Evolutionary conservation across 2,888 invertebrate genomes (phyloP).

Genomic region (Acanthococcus lagerstroemiae): DNA sequence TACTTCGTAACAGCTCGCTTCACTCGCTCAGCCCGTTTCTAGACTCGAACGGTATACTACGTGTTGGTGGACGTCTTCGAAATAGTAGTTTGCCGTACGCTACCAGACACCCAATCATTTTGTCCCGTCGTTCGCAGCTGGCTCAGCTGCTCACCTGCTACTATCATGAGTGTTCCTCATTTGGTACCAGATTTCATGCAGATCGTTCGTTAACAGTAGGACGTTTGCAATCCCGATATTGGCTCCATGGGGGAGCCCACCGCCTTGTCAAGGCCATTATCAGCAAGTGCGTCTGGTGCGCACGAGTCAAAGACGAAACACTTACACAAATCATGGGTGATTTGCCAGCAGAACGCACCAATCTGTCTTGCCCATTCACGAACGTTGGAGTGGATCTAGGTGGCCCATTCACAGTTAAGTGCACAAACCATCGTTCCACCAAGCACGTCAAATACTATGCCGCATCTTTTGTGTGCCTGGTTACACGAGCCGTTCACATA

Average conservation of each 20-base stretch:
- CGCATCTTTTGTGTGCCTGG: constrained; percentile 18
- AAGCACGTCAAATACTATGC: constrained; percentile 6
- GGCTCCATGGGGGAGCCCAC: background rate
- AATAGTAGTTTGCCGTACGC: too few species aligned
- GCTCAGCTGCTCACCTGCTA: too few species aligned
- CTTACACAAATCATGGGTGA: too few species aligned
- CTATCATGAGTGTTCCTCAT: too few species aligned
- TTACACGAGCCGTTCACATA: constrained; percentile 36
- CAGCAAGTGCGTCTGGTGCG: constrained; percentile 11
- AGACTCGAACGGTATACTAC: too few species aligned
- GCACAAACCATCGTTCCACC: background rate
- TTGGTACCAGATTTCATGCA: constrained; percentile 4
- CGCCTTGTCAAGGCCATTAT: background rate
- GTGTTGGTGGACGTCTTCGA: too few species aligned
- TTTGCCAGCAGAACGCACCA: constrained; percentile 33
- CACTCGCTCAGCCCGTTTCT: too few species aligned
- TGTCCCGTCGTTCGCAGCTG: too few species aligned
- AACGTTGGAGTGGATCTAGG: constrained; percentile 10
- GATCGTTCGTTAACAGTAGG: background rate
- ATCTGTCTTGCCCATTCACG: constrained; percentile 30
- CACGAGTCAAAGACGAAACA: too few species aligned
- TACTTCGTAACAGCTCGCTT: too few species aligned
- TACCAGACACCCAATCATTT: too few species aligned
- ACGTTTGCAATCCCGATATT: background rate
- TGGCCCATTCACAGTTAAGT: constrained; percentile 9